Percentiles rank a stretch among this genome's conserved stretches.
phyloP scores from a whole-genome alignment of 2,797 vertebrate species.

The Peromyscus melanophrys region DNA sequence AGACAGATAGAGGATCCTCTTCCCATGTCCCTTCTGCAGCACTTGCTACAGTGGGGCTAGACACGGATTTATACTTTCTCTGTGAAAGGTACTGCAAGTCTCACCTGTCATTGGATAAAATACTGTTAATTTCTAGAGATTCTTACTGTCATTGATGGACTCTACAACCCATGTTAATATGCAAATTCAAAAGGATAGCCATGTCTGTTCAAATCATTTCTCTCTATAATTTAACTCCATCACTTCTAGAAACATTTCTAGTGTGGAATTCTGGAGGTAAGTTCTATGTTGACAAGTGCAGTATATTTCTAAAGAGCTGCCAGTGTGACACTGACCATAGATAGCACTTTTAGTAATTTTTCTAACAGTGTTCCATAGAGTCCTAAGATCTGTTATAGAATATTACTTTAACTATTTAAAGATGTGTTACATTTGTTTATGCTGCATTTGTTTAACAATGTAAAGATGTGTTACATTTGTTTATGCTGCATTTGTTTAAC shows the following conservation, averaged over 20 bases:
- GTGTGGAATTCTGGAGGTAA: not conserved
- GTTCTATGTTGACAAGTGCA: not conserved
- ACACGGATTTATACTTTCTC: not conserved
- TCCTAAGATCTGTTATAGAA: not conserved
- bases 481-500: no score
- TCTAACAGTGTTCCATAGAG: not conserved
- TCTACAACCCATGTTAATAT: conserved; percentile 35
- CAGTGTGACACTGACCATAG: not conserved
- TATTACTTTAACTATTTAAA: not conserved
- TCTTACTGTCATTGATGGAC: conserved; percentile 45
- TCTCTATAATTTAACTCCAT: conserved; percentile 69
- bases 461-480: not conserved
- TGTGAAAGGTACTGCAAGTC: not conserved
- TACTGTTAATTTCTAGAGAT: not conserved
- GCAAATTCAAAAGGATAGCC: conserved; percentile 61
- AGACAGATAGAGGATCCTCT: not conserved
- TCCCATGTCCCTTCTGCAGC: conserved; percentile 8
- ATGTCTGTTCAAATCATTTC: conserved; percentile 74
- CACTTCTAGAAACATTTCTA: conserved; percentile 66
- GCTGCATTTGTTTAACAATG: no score
- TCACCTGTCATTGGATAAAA: conserved; percentile 22
- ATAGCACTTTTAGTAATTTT: not conserved
- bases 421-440: not conserved
- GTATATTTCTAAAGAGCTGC: not conserved
- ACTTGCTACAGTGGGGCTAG: not conserved